Evolutionary conservation across 2,797 vertebrate species (phyloP), one percentile per base, ranked within the genome.

Genomic region (Characodon lateralis): DNA sequence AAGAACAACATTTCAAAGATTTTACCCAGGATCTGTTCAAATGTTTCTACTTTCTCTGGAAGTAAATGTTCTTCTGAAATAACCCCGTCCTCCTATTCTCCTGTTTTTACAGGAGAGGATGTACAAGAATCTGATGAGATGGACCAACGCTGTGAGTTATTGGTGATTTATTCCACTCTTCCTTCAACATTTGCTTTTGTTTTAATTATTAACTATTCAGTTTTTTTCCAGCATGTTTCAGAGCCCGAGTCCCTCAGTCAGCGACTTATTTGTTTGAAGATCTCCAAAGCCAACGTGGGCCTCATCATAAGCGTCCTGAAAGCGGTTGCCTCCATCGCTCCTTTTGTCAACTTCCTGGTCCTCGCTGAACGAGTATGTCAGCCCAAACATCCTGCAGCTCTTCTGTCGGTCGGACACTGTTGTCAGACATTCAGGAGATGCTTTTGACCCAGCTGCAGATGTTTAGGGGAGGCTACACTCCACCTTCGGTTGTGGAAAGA

Each of bases 331-430:
- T 76, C 76, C 16, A 24, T 81, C 0, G 83, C 81, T 0, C 0
- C 77, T 0, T 61, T 89, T 16, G 65, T 84, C 63, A 68, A 72
- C 79, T 90, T 87, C 66, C 81, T 94, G 74, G 85, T 90, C 0
- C 86, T 94, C 0, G 81, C 83, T 73, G 91, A 93, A 83, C 81
- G 88, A 88, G 93, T 94, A 90, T 0, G 0, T 70, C 8, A 39
- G 8, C 63, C 28, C 7, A 18, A 24, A 66, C 35, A 16, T 24
- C 0, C 28, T 18, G 26, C 13, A 22, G 14, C 61, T 6, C 20
- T 9, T 55, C 8, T 24, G 22, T 55, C 18, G 5, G 3, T 20
- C 2, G 10, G 50, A 53, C 4, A 20, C 51, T 53, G 51, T 55
- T 24, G 6, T 55, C 20, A 24, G 1, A 22, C 20, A 55, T 20